phyloP scores from a whole-genome alignment of 2,888 invertebrate genomes.

The Phalangium opilio region DNA sequence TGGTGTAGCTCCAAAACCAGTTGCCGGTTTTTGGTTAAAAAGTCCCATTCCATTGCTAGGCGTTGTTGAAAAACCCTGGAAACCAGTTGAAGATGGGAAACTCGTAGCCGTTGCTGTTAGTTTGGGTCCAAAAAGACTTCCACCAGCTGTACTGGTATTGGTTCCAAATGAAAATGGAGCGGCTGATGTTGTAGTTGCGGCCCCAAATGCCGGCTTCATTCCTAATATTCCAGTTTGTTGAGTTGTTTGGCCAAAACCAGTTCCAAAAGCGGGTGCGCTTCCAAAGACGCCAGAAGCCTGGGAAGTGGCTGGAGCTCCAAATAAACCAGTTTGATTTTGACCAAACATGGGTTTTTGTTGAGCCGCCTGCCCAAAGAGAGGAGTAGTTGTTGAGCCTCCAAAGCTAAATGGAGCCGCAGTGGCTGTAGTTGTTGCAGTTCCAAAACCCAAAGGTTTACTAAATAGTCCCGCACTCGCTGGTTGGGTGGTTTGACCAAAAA shows the following conservation, averaged over 20 bases:
- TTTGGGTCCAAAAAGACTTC: constrained; percentile 31
- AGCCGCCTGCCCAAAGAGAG: constrained; percentile 48
- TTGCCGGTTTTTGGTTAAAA: constrained; percentile 31
- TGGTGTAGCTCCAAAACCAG: constrained; percentile 6
- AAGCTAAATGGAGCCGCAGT: constrained; percentile 12
- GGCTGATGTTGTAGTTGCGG: constrained; percentile 13
- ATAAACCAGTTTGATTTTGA: constrained; percentile 11
- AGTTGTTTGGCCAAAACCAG: constrained; percentile 17
- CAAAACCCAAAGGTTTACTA: constrained; percentile 24
- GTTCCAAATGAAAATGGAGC: constrained; percentile 14
- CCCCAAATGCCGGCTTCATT: constrained; percentile 26
- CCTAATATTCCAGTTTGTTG: constrained; percentile 24
- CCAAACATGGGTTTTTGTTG: constrained; percentile 17
- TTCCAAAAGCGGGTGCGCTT: constrained; percentile 8
- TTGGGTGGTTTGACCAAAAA: constrained; percentile 48
- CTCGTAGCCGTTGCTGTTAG: constrained; percentile 26
- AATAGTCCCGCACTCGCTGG: constrained; percentile 18
- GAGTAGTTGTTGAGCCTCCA: constrained; percentile 21
- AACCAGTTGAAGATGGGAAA: constrained; percentile 13
- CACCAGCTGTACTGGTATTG: constrained; percentile 12
- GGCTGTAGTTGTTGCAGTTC: constrained; percentile 15
- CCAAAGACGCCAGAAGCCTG: constrained; percentile 14
- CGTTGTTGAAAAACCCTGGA: too few species aligned
- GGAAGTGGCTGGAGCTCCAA: constrained; percentile 16
- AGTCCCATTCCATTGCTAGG: constrained; percentile 14